Percentiles rank a stretch among this genome's conserved stretches.
These are phyloP conservation scores for Cliona cf. orientalis DNA, from an alignment of 37 sponge, comb jelly and placozoan species.

Conservation along the genomic window DNA sequence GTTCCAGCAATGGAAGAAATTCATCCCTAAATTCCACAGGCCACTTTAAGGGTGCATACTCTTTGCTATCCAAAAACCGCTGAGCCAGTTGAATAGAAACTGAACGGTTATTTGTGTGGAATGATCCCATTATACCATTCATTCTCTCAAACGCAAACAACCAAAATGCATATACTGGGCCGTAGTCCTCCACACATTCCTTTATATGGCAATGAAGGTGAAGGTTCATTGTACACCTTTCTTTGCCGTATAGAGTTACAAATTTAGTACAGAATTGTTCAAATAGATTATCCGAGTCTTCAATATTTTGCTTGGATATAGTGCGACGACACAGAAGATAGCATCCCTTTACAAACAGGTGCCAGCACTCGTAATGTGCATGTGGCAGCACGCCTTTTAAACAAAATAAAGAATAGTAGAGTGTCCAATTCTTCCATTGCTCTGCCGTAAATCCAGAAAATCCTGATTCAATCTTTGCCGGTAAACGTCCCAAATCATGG, in stretches of 20 bases:
- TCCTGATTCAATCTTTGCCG: slow-evolving; percentile 6
- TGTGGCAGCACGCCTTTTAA: not conserved
- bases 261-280: not conserved
- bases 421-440: not conserved
- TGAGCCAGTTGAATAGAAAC: no score
- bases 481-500: slow-evolving; percentile 25
- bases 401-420: not conserved
- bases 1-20: no score
- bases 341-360: not conserved
- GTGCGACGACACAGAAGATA: not conserved
- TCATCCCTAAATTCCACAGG: no score
- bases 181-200: not conserved
- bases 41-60: no score
- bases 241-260: not conserved
- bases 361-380: not conserved
- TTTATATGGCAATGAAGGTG: slow-evolving; percentile 5
- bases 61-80: no score
- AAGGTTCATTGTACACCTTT: not conserved
- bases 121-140: slow-evolving; percentile 1
- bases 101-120: not conserved
- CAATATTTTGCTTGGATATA: not conserved
- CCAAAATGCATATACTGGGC: slow-evolving; percentile 6
- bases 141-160: slow-evolving; percentile 2
- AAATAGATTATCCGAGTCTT: not conserved
- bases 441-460: slow-evolving; percentile 18